Base-by-base conservation (phyloP, 2,888 invertebrate genomes). In the Corythucha ciliata region DNA sequence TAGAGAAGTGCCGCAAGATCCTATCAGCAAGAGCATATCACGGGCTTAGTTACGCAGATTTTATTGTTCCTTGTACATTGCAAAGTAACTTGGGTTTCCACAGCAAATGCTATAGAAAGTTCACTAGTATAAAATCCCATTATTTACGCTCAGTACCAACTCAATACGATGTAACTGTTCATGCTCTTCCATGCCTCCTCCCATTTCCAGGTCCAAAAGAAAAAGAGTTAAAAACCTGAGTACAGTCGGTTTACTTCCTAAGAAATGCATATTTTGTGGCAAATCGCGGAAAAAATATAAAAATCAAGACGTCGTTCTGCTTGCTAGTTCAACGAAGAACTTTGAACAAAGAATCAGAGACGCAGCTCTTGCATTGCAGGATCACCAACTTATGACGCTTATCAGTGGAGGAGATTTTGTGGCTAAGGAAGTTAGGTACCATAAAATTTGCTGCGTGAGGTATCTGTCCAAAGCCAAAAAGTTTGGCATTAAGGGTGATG, bases 401-500 rank as follows among this genome's bases (percentile, higher is more conserved):
- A 12, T 37, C 14, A 21, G 21, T 18, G 14, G 21, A 18, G 37
- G 37, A 37, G 37, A 37, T 18, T 37, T 37, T 18, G 37, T 37
- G 12, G 37, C 37, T 20, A 37, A 37, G 20, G 37, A 37, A 37
- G 37, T 37, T 16, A 37, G 37, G 37, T 37, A 37, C 18, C 37
- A 37, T 37, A 18, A 37, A 12, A 37, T 37, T 14, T 37, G 37
- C 7, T 12, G 16, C 12, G 12, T 3, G 12, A 12, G 37, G 37
- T 12, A 12, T 14, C 10, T 14, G 20, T 12, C 18, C 12, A 18
- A 37, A 37, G 18, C n/a, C 12, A 37, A 18, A n/a, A n/a, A n/a
- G n/a, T n/a, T n/a, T n/a, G n/a, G n/a, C n/a, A n/a, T n/a, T n/a
- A n/a, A n/a, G n/a, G n/a, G n/a, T n/a, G n/a, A n/a, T n/a, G n/a